Evolutionary conservation across 2,797 vertebrate species (phyloP).

Genomic region (Lycodopsis pacificus): DNA sequence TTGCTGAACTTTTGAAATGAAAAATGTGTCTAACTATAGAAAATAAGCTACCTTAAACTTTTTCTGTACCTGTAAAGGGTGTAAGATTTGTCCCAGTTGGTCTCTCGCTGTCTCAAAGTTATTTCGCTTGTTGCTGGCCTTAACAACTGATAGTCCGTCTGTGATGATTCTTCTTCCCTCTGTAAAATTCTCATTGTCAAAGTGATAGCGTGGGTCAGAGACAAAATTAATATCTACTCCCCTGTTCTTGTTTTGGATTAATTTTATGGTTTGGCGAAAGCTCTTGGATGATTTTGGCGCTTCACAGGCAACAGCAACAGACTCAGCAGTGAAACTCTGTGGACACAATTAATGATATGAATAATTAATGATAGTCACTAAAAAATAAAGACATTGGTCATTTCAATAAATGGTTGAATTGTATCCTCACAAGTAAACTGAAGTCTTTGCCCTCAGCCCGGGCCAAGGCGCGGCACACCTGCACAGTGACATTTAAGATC

Average conservation of each 20-base stretch:
- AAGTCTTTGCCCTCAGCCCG: conserved; percentile 44
- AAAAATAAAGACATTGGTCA: not conserved
- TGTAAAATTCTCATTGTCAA: conserved; percentile 59
- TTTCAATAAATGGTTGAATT: not conserved
- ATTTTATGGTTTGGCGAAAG: conserved; percentile 20
- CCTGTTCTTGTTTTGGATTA: conserved; percentile 20
- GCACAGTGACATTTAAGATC: conserved; percentile 46
- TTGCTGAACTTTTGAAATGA: not conserved
- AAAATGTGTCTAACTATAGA: not conserved
- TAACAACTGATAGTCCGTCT: conserved; percentile 42
- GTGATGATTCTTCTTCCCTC: conserved; percentile 61
- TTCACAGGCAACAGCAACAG: conserved; percentile 43
- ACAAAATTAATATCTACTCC: not conserved
- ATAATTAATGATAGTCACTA: not conserved
- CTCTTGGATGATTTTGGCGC: conserved; percentile 34
- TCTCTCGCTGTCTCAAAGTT: conserved; percentile 59
- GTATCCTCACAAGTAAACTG: conserved; percentile 42
- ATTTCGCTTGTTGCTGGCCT: conserved; percentile 39
- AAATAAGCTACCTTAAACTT: no score
- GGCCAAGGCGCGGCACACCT: conserved; percentile 50
- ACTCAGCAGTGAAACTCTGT: not conserved
- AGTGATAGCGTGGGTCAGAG: conserved; percentile 46
- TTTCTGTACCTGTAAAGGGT: conserved; percentile 71
- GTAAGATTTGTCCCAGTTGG: conserved; percentile 61
- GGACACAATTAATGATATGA: not conserved